These are phyloP conservation scores for Drosophila mimica DNA, from an alignment of 2,888 invertebrate genomes.

Conservation along the genomic window DNA sequence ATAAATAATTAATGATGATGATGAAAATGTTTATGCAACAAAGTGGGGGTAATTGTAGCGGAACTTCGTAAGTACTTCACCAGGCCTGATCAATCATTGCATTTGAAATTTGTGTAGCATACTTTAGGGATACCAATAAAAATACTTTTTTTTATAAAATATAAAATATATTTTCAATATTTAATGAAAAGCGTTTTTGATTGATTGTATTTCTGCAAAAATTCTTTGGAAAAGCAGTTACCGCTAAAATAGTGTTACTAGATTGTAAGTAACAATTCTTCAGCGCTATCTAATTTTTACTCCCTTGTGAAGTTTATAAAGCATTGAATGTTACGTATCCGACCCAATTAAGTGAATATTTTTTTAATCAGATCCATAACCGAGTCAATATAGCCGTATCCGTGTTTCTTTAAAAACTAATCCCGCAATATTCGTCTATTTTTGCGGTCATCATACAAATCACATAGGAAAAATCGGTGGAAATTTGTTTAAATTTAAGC, in stretches of 20 bases:
- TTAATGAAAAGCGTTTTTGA: background rate
- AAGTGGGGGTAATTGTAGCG: background rate
- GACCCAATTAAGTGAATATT: background rate
- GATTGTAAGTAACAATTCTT: background rate
- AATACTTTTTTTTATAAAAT: background rate
- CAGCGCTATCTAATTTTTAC: background rate
- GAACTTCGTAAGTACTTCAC: background rate
- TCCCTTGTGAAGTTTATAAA: background rate
- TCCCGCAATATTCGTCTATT: background rate
- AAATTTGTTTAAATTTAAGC: background rate
- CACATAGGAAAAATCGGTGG: background rate
- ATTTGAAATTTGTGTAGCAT: slow-evolving; percentile 9
- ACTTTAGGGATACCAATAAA: background rate
- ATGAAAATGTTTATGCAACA: background rate
- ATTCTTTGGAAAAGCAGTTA: background rate
- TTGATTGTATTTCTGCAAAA: background rate
- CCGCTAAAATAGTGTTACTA: background rate
- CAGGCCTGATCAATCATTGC: background rate
- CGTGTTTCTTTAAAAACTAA: background rate
- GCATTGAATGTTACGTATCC: background rate
- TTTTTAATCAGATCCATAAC: background rate
- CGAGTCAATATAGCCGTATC: background rate
- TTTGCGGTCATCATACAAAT: background rate
- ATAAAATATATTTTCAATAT: background rate
- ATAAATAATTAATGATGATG: background rate